These are phyloP conservation scores for Dicentrarchus labrax DNA, from an alignment of 2,113 vertebrate genomes.

Conservation along the genomic window DNA sequence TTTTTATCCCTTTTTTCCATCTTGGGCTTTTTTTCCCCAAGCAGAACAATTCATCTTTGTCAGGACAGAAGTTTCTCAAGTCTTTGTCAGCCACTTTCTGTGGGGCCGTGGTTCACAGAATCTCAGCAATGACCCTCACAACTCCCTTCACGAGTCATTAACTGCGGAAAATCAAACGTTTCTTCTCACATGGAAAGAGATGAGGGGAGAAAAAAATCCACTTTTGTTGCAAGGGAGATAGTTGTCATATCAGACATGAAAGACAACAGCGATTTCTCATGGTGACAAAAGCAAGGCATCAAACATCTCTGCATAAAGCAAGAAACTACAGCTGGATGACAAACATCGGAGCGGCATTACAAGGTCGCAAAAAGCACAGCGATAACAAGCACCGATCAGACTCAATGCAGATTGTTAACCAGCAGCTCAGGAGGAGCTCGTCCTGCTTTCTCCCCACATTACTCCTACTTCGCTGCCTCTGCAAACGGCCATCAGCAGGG, in stretches of 20 bases:
- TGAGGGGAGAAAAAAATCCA: slow-evolving; percentile 15
- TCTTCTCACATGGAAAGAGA: slow-evolving; percentile 53
- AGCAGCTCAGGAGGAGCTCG: slow-evolving; percentile 48
- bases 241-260: slow-evolving; percentile 47
- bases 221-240: slow-evolving; percentile 46
- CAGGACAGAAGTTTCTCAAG: slow-evolving; percentile 55
- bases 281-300: background rate
- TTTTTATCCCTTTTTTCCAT: slow-evolving; percentile 54
- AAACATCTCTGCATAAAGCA: slow-evolving; percentile 1
- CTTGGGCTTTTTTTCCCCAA: background rate
- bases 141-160: slow-evolving; percentile 78
- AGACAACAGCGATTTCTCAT: slow-evolving; percentile 31
- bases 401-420: slow-evolving; percentile 27
- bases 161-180: slow-evolving; percentile 68
- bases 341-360: background rate
- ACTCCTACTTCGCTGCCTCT: slow-evolving; percentile 67
- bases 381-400: slow-evolving; percentile 36
- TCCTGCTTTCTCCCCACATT: slow-evolving; percentile 66
- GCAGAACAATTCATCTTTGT: slow-evolving; percentile 60
- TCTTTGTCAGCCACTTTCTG: slow-evolving; percentile 70
- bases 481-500: slow-evolving; percentile 79
- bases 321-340: background rate
- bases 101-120: slow-evolving; percentile 48
- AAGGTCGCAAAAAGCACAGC: slow-evolving; percentile 48
- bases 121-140: slow-evolving; percentile 67